Evolutionary conservation across 92 coral and sea anemone species (phyloP), one percentile per base, ranked within the genome.

Genomic region (Epizoanthus rinbou): DNA sequence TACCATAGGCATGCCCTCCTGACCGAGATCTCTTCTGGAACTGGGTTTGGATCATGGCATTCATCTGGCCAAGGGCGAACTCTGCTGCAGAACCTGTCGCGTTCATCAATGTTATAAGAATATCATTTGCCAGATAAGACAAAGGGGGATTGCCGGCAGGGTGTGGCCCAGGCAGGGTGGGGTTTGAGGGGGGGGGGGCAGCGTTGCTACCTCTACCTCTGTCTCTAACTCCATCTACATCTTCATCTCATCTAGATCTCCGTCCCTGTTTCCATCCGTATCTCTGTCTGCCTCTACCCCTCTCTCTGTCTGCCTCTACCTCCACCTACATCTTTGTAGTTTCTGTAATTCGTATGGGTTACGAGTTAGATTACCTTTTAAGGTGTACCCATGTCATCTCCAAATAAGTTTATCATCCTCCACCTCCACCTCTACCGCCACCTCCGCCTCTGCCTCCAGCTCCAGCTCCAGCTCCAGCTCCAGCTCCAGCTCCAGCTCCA

Each of bases 41-140:
- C 17, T 75, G 69, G 37, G 43, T 53, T 62, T 83, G 86, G 39
- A 83, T 83, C 75, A 57, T 54, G 58, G 62, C 64, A 41, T 83
- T 83, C 28, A 83, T 35, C 57, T 83, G 69, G 22, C 86, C 86
- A 7, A 83, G 25, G 15, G 86, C 86, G 57, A 83, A 83, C 64
- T 83, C 80, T 3, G 86, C 73, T 10, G 50, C 73, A 6, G 73
- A 41, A 67, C 73, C 73, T 67, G 47, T 67, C 8, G 19, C 18
- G 41, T 19, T 39, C 15, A 24, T 25, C 73, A 16, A 35, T 67
- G 35, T 16, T 19, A 33, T 41, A 18, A 18, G 22, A 19, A 31
- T 33, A 21, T 8, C 24, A 59, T n/a, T 21, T 18, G 54, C 15
- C 14, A 13, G 54, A 6, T 50, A 50, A 9, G 7, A 1, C 15